Conservation (phyloP, 2,888 invertebrate species). For the Pachydiplax longipennis region DNA sequence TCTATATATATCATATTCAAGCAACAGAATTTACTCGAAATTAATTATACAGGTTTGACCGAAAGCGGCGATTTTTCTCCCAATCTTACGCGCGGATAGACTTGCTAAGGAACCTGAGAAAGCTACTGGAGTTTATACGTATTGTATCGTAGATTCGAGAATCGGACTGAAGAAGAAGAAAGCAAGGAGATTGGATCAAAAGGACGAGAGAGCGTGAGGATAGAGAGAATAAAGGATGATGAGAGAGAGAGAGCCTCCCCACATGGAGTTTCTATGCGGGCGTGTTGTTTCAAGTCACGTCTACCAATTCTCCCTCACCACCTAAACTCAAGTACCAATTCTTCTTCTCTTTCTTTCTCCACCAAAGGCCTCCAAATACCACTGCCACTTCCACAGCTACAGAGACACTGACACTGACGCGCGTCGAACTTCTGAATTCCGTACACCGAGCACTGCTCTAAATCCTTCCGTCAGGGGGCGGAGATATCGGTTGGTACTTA, state of each 20-base stretch:
- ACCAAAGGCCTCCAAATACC: background rate
- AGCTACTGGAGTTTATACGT: too few relatives aligned
- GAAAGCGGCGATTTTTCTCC: too few relatives aligned
- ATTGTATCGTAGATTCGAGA: background rate
- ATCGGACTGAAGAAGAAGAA: background rate
- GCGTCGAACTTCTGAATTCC: background rate
- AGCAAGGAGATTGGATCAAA: background rate
- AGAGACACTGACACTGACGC: background rate
- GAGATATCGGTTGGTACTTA: background rate
- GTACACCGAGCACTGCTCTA: background rate
- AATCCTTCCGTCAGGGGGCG: background rate
- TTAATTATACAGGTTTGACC: too few relatives aligned
- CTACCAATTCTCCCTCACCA: background rate
- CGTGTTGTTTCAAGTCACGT: conserved; percentile 34
- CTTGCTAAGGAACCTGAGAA: too few relatives aligned
- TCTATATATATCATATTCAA: too few relatives aligned
- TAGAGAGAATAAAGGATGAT: background rate
- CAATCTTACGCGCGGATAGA: too few relatives aligned
- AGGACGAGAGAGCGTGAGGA: background rate
- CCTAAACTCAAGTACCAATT: background rate
- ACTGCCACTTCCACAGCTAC: background rate
- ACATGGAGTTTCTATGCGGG: background rate
- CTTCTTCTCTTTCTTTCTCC: background rate
- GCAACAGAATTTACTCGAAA: too few relatives aligned
- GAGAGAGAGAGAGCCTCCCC: background rate